Evolutionary conservation across 2,888 invertebrate species (phyloP).

Genomic region (Phragmatobia fuliginosa): DNA sequence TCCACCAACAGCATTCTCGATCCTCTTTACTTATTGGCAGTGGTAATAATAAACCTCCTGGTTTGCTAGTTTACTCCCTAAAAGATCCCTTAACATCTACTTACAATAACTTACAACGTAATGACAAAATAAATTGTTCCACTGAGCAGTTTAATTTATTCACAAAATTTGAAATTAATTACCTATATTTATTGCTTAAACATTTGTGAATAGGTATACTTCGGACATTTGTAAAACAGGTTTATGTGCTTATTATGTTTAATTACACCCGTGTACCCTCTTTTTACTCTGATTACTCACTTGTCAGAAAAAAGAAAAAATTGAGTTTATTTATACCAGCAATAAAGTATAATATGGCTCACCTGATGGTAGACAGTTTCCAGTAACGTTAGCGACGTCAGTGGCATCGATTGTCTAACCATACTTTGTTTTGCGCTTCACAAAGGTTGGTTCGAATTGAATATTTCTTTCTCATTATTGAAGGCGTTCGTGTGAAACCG

Average conservation of each 20-base stretch:
- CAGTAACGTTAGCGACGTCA: neutral
- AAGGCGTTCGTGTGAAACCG: neutral
- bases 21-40: too few relatives aligned
- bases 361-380: neutral
- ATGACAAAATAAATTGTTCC: too few relatives aligned
- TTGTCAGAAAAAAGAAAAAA: neutral
- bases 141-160: neutral
- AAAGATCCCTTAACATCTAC: neutral
- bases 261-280: conserved; percentile 25
- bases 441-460: neutral
- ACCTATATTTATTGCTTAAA: conserved; percentile 24
- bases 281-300: conserved; percentile 18
- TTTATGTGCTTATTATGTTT: conserved; percentile 16
- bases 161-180: neutral
- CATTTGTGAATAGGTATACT: conserved; percentile 25
- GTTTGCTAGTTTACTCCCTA: too few relatives aligned
- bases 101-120: too few relatives aligned
- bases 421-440: neutral
- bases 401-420: neutral
- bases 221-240: conserved; percentile 35
- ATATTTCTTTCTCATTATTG: neutral
- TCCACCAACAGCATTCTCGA: too few relatives aligned
- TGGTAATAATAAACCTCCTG: too few relatives aligned
- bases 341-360: neutral
- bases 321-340: neutral